Base-by-base conservation (phyloP, 2,888 invertebrate species). In the Pristionchus arcanus region DNA sequence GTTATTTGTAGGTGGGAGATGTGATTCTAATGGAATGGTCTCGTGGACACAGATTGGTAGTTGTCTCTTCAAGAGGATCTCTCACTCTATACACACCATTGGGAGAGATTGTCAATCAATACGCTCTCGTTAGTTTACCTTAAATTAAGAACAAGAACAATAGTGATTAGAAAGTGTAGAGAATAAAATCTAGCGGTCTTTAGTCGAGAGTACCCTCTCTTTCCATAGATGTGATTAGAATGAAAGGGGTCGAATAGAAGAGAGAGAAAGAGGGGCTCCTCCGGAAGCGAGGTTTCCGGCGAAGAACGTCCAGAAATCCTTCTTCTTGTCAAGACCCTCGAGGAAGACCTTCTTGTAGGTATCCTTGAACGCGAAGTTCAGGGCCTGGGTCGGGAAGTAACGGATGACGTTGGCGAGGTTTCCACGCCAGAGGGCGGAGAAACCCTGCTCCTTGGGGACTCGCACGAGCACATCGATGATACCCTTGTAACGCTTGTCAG, bases 301-400 rank as follows among this genome's bases (percentile, higher is more conserved):
- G 90, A 93, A 92, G 92, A 92, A 93, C 90, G 97, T 96, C 97
- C 97, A 97, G 96, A 98, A 98, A 94, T 97, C 97, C 74, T 97
- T 97, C 94, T 97, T 97, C 96, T 98, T 98, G 95, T 98, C 97
- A 28, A 90, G 49, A 25, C 90, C 90, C 77, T 91, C 89, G 25
- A 90, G 28, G 89, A 92, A 93, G 37, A 93, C 15, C 28, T 90
- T 87, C 90, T 93, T 93, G 91, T 91, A 93, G 31, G 94, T 95
- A 91, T 95, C 96, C 92, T 98, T 98, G 96, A 98, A 98, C 92
- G 98, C 97, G 95, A 98, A 98, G 96, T 98, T 98, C 86, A 98
- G 96, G 71, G 98, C 98, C 96, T 98, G 98, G 34, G 98, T 98
- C 87, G 98, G 98, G 96, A 98, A 98, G 96, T 98, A 98, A 95